Percentiles rank a stretch among this genome's conserved stretches.
Conservation (phyloP, 2,797 vertebrate genomes). For the Xerus rutilus region DNA sequence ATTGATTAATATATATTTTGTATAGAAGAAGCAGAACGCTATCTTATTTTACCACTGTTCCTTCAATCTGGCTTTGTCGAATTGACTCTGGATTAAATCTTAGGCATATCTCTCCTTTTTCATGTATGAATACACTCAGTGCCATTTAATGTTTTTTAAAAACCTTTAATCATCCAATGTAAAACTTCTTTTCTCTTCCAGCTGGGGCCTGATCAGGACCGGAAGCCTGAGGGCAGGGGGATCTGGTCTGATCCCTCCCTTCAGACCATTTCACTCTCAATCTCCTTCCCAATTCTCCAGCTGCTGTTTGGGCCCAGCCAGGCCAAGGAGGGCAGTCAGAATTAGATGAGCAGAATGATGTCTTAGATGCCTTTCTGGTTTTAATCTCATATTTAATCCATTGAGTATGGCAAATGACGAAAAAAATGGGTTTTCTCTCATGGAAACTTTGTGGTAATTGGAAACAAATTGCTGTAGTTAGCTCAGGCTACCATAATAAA, state of each 20-base stretch:
- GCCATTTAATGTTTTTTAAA: background rate
- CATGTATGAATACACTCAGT: background rate
- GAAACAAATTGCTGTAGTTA: background rate
- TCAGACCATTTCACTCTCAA: fast-evolving
- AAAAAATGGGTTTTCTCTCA: background rate
- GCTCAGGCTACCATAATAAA: background rate
- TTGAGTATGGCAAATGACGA: background rate
- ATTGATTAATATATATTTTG: background rate
- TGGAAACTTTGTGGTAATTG: background rate
- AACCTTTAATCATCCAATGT: background rate
- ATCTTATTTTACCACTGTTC: background rate
- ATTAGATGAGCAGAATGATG: background rate
- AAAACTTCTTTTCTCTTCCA: background rate
- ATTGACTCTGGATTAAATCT: background rate
- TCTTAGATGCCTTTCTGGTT: background rate
- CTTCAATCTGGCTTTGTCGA: background rate
- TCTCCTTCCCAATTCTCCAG: background rate
- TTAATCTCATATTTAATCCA: background rate
- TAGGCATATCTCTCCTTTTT: background rate
- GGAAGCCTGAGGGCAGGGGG: background rate
- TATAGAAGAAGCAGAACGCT: background rate
- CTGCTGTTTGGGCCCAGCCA: background rate
- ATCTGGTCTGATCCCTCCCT: background rate
- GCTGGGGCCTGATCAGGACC: background rate
- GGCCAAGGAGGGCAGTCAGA: background rate